Base-by-base conservation (phyloP, 23 tunicate genomes). In the Styela plicata region DNA sequence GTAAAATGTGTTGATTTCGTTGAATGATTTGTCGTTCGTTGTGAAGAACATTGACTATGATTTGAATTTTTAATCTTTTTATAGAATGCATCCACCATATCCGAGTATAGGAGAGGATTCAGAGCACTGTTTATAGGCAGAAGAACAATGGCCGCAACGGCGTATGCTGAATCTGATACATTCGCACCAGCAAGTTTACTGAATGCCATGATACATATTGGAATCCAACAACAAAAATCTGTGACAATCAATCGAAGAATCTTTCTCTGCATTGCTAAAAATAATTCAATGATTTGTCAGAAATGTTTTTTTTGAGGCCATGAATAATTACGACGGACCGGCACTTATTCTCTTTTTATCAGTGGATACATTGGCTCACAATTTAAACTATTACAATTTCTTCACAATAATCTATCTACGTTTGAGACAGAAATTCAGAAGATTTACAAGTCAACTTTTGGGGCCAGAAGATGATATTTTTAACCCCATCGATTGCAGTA, bases 141-240 rank as follows among this genome's bases (percentile, higher is more conserved):
- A 67, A 67, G 71, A 67, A 67, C 71, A 22, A 67, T 67, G 19
- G 71, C 71, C 21, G 71, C 30, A 13, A 67, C 71, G 16, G 71
- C 71, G 71, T 67, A 67, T 25, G 71, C 71, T 25, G 71, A 18
- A 29, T 67, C 71, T 1, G 17, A 18, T 18, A 67, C 24, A 67
- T 67, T 25, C 32, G 24, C 71, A 18, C 71, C 71, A 1, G 71
- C 30, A 17, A 67, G 30, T 22, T 67, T 67, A 22, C 71, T 18
- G 31, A 67, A 67, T 13, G 71, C 22, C 30, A 67, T 67, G 13
- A 67, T 67, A 24, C 71, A 67, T 0, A 67, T 67, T 29, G 71
- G 71, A 18, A 67, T 22, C 71, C 71, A 67, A 29, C 71, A 67
- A 67, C 71, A 67, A 24, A 67, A 29, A 67, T 67, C 71, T 18